These are phyloP conservation scores for Chelonus formosanus DNA, from an alignment of 2,888 invertebrate genomes.

Conservation along the genomic window DNA sequence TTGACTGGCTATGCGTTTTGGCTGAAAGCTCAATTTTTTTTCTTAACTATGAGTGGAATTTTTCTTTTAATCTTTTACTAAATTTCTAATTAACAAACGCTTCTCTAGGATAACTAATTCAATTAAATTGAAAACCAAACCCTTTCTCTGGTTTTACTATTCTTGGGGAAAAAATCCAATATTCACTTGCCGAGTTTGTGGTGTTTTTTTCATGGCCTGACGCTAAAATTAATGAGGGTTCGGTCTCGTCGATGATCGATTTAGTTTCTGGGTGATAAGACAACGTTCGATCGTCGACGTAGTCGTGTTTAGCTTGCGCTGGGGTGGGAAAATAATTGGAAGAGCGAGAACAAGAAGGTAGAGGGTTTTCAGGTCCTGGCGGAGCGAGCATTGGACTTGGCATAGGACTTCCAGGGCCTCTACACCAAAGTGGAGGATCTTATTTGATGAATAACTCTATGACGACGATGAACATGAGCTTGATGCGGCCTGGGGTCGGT, in stretches of 20 bases:
- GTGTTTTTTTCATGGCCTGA: constrained; percentile 4
- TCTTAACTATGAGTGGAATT: too few relatives aligned
- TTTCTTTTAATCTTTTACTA: too few relatives aligned
- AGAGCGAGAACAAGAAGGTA: constrained; percentile 56
- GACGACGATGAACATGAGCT: constrained; percentile 41
- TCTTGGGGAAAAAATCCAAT: too few relatives aligned
- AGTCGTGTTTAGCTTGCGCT: constrained; percentile 22
- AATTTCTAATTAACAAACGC: too few relatives aligned
- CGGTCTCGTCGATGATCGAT: constrained; percentile 33
- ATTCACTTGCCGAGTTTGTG: too few relatives aligned
- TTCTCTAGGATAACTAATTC: too few relatives aligned
- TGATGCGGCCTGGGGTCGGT: constrained; percentile 51
- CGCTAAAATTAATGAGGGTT: constrained; percentile 25
- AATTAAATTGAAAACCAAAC: too few relatives aligned
- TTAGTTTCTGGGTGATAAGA: neutral
- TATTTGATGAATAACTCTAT: constrained; percentile 47
- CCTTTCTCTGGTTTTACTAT: too few relatives aligned
- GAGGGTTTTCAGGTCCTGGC: constrained; percentile 62
- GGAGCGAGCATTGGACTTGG: constrained; percentile 52
- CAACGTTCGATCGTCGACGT: constrained; percentile 30
- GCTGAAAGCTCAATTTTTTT: constrained; percentile 13
- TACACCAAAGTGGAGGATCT: constrained; percentile 50
- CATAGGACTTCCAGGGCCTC: constrained; percentile 51
- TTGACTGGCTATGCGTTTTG: constrained; percentile 15
- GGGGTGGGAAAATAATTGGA: constrained; percentile 20